These are phyloP conservation scores for Cephus rjabovi DNA, from an alignment of 2,888 invertebrate species.

Conservation along the genomic window DNA sequence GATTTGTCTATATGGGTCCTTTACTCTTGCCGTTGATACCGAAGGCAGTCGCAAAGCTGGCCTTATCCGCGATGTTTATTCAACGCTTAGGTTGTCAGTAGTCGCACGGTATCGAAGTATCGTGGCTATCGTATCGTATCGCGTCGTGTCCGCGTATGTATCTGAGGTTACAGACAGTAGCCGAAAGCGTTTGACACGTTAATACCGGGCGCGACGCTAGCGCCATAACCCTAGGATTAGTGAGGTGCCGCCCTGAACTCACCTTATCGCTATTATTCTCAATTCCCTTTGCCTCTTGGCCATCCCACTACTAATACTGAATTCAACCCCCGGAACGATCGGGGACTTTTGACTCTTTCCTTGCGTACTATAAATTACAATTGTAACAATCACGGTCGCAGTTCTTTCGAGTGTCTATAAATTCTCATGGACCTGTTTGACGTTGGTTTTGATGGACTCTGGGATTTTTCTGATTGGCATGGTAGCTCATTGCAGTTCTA, in stretches of 20 bases:
- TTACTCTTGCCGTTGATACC: background rate
- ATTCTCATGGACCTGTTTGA: background rate
- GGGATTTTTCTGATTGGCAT: background rate
- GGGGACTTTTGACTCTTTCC: background rate
- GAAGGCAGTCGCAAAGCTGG: conserved; percentile 9
- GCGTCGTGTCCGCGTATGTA: conserved; percentile 11
- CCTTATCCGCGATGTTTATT: conserved; percentile 24
- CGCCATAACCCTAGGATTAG: conserved; percentile 21
- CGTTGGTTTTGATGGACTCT: background rate
- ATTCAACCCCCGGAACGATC: background rate
- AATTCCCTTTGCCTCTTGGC: background rate
- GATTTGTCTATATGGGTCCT: background rate
- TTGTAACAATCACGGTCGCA: background rate
- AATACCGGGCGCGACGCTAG: conserved; percentile 19
- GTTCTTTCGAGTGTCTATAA: background rate
- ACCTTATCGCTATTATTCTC: conserved; percentile 13
- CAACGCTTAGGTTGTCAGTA: conserved; percentile 23
- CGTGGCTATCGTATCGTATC: conserved; percentile 11
- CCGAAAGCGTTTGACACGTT: conserved; percentile 22
- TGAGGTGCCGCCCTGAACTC: conserved; percentile 7
- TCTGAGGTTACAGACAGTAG: conserved; percentile 23
- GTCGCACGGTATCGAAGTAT: conserved; percentile 10
- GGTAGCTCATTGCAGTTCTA: background rate
- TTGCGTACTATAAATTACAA: background rate
- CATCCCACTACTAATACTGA: background rate